Conservation (phyloP, 2,888 invertebrate species). For the Hirudinaria manillensis region DNA sequence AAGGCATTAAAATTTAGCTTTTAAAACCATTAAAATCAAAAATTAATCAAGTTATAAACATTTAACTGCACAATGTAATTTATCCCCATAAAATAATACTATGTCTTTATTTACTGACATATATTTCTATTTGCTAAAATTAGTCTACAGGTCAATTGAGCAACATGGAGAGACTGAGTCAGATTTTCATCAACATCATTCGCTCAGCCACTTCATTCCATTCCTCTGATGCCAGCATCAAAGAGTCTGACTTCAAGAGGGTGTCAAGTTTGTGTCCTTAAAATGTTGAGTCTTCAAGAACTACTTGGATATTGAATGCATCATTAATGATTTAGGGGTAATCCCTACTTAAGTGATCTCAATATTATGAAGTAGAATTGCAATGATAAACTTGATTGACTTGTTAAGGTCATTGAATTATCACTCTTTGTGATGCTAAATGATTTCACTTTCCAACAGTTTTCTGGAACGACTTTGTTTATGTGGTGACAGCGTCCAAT, state of each 20-base stretch:
- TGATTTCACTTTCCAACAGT: slow-evolving; percentile 8
- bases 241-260: slow-evolving; percentile 25
- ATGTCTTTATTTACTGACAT: background rate
- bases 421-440: too few relatives aligned
- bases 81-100: background rate
- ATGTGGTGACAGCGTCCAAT: slow-evolving; percentile 27
- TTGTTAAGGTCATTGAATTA: too few relatives aligned
- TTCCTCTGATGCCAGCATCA: slow-evolving; percentile 17
- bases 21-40: too few relatives aligned
- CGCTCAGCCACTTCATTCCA: slow-evolving; percentile 10
- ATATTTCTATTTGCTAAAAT: background rate
- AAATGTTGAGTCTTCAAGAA: too few relatives aligned
- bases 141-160: slow-evolving; percentile 32
- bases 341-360: background rate
- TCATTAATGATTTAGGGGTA: background rate
- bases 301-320: too few relatives aligned
- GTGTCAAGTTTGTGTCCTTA: slow-evolving; percentile 10
- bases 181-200: slow-evolving; percentile 23
- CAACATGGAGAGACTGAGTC: slow-evolving; percentile 26
- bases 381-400: too few relatives aligned
- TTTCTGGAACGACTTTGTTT: slow-evolving; percentile 29
- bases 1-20: too few relatives aligned
- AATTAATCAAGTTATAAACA: background rate
- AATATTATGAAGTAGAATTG: background rate
- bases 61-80: background rate